phyloP scores from a whole-genome alignment of 2,888 invertebrate species.

The Eupithecia vulgata region DNA sequence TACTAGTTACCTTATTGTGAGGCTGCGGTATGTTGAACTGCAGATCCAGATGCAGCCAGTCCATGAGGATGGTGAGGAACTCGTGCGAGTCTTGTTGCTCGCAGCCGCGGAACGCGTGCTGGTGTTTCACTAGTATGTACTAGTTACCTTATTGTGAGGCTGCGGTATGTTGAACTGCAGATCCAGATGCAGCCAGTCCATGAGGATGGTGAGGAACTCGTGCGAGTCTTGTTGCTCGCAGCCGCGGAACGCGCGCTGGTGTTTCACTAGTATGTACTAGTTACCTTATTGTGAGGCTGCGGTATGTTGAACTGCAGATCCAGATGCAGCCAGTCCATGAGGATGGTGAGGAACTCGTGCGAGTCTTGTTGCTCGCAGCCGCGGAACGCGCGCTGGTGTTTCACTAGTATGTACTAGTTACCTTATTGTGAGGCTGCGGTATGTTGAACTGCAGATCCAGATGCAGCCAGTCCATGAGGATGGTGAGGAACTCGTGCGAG shows the following conservation, averaged over 20 bases:
- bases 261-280: too few relatives aligned
- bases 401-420: too few relatives aligned
- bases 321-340: conserved; percentile 94
- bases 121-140: too few relatives aligned
- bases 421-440: conserved; percentile 65
- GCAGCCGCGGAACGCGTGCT: conserved; percentile 88
- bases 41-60: conserved; percentile 94
- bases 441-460: conserved; percentile 87
- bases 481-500: conserved; percentile 95
- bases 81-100: conserved; percentile 97
- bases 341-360: conserved; percentile 94
- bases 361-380: conserved; percentile 94
- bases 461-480: conserved; percentile 94
- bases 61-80: conserved; percentile 93
- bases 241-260: conserved; percentile 89
- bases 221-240: conserved; percentile 95
- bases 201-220: conserved; percentile 93
- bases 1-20: conserved; percentile 62
- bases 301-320: conserved; percentile 85
- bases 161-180: conserved; percentile 80
- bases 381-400: conserved; percentile 89
- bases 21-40: conserved; percentile 70
- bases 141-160: conserved; percentile 62
- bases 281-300: conserved; percentile 65
- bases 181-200: conserved; percentile 95